Base-by-base conservation (phyloP, 2,797 vertebrate genomes). In the Euthynnus affinis region DNA sequence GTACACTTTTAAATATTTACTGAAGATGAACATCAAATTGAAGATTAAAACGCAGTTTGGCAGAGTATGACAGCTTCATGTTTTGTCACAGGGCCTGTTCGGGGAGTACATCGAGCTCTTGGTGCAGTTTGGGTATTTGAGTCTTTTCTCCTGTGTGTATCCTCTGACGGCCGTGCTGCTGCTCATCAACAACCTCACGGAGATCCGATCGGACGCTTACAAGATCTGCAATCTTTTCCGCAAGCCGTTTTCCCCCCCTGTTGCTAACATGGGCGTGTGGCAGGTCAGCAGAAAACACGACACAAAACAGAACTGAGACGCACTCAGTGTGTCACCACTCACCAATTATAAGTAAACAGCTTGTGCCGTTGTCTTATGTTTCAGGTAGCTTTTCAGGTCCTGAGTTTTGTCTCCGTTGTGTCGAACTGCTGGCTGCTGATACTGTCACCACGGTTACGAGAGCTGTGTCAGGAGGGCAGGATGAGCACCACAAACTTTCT, bases 61-160 rank as follows among this genome's bases (percentile, higher is more conserved):
- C 25, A 9, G 22, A 2, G 37, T n/a, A 2, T 67, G n/a, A 76
- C 27, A 13, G 12, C 14, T 32, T 55, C 18, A 22, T 71, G 12
- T 73, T 59, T 73, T 65, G 1, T 55, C 60, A 22, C 76, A 96
- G 96, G 96, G 96, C 27, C 89, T 96, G 82, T 96, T 96, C 88
- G 88, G 87, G 2, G 96, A 96, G 56, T 96, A 96, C 91, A 96
- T 96, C 2, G 96, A 96, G 90, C 93, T 96, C 64, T 93, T 96
- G 88, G 95, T 96, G 86, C 96, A 96, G 91, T 96, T 96, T 88
- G 96, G 96, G 29, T 96, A 96, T 70, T 78, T 96, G 90, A 96
- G 96, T 82, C 95, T 96, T 20, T 96, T 96, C 89, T 96, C 96
- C 17, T 96, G 95, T 18, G 95, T 96, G 22, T 96, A 95, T 80